Evolutionary conservation across 2,113 vertebrate genomes (phyloP).

Genomic region (Megaleporinus macrocephalus): DNA sequence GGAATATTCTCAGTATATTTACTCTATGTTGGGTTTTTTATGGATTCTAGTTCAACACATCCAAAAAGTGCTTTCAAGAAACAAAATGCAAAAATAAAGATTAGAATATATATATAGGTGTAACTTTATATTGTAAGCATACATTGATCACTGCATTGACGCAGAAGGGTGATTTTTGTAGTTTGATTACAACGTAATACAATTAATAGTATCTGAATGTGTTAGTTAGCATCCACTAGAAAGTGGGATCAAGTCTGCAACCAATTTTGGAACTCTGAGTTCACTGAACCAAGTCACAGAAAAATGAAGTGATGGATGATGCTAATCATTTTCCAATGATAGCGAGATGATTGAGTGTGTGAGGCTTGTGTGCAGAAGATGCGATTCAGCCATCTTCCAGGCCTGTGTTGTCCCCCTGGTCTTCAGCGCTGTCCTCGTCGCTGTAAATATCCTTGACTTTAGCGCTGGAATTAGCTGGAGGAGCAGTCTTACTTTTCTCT

Average conservation of each 20-base stretch:
- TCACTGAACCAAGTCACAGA: slow-evolving; percentile 28
- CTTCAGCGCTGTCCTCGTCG: slow-evolving; percentile 89
- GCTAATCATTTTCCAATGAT: slow-evolving; percentile 27
- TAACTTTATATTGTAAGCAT: not conserved
- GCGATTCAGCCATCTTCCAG: slow-evolving; percentile 73
- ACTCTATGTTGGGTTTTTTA: no score
- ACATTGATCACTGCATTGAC: not conserved
- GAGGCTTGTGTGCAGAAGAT: slow-evolving; percentile 17
- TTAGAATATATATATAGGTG: not conserved
- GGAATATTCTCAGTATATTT: no score
- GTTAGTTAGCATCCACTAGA: not conserved
- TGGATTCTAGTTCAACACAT: no score
- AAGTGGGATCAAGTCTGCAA: slow-evolving; percentile 16
- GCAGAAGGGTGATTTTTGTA: not conserved
- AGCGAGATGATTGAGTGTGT: slow-evolving; percentile 23
- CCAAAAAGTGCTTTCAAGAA: no score
- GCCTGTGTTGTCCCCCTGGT: slow-evolving; percentile 89
- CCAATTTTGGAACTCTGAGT: slow-evolving; percentile 42
- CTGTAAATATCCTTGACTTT: slow-evolving; percentile 82
- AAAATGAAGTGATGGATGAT: slow-evolving; percentile 42
- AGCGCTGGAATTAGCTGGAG: slow-evolving; percentile 75
- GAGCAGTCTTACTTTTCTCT: slow-evolving; percentile 84
- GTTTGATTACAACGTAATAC: slow-evolving; percentile 1
- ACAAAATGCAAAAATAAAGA: not conserved
- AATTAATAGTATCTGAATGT: not conserved